Base-by-base conservation (phyloP, 2,797 vertebrate genomes). In the Phataginus tricuspis region DNA sequence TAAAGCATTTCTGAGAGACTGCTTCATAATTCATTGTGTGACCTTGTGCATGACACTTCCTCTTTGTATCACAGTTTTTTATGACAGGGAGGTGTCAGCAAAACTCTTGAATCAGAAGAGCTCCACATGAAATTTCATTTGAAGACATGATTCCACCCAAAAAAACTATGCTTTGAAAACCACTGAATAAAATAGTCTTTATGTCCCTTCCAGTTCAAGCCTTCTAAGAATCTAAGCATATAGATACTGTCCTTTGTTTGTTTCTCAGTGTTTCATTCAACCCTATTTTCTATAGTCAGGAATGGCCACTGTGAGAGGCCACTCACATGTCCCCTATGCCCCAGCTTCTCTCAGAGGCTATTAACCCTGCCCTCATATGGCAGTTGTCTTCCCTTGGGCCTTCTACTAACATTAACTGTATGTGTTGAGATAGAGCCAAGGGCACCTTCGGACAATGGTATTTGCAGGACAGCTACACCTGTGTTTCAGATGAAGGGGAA, bases 11-110 rank as follows among this genome's bases (percentile, higher is more conserved):
- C 84, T 85, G 75, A 91, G 42, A 94, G 42, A 77, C 66, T 59
- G 37, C n/a, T 92, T 97, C 88, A 82, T 92, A 85, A 96, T 85
- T 92, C 80, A 96, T 29, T 64, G 34, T 71, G 49, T 82, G 84
- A 94, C 85, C 71, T 95, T 92, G 80, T 91, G 29, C 5, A 75
- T 93, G 79, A 80, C 51, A 93, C 23, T 95, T 85, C 80, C 39
- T 90, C n/a, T 83, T 88, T 72, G 45, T 92, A 64, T 88, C 91
- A 82, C 3, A 63, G 51, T 90, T 97, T 93, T 91, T 77, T 71
- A 57, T 64, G 68, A 53, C 42, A 80, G 13, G 27, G 8, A 88
- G 19, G 71, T 10, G 0, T 87, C 51, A 86, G 45, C 90, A 49
- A 71, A 83, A 92, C 68, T 66, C 69, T 85, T 88, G 82, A 85